Conservation (phyloP, 2,888 invertebrate species). For the Tiliacea aurago region DNA sequence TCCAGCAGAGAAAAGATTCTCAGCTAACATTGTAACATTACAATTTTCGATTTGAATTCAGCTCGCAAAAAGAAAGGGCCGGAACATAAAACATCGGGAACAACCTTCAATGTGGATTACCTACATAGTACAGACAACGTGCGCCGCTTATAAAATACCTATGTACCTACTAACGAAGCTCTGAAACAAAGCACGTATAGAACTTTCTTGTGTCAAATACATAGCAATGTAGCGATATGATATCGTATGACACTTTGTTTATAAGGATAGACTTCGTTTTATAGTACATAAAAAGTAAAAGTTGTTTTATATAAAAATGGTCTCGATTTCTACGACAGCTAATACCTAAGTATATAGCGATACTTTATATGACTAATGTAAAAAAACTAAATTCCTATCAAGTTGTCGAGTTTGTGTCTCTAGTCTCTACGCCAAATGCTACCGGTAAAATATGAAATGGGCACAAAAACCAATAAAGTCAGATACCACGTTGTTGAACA, state of each 20-base stretch:
- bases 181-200: constrained; percentile 74
- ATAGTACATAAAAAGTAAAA: constrained; percentile 61
- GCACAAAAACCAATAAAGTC: constrained; percentile 48
- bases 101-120: constrained; percentile 76
- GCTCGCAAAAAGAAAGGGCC: constrained; percentile 77
- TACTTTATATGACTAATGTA: constrained; percentile 21
- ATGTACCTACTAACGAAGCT: constrained; percentile 62
- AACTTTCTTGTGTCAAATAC: constrained; percentile 77
- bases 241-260: constrained; percentile 34
- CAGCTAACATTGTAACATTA: constrained; percentile 34
- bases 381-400: constrained; percentile 49
- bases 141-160: constrained; percentile 74
- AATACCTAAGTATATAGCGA: not conserved
- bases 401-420: constrained; percentile 25
- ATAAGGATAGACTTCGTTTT: constrained; percentile 41
- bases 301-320: constrained; percentile 53
- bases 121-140: constrained; percentile 67
- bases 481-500: not conserved
- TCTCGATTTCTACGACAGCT: constrained; percentile 47
- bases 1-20: constrained; percentile 35
- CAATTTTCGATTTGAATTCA: constrained; percentile 70
- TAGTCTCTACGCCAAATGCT: constrained; percentile 13
- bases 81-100: constrained; percentile 69
- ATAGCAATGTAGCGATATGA: constrained; percentile 42
- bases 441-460: constrained; percentile 39